Evolutionary conservation across 2,888 invertebrate genomes (phyloP), one percentile per base, ranked within the genome.

Genomic region (Acrocera orbiculus): DNA sequence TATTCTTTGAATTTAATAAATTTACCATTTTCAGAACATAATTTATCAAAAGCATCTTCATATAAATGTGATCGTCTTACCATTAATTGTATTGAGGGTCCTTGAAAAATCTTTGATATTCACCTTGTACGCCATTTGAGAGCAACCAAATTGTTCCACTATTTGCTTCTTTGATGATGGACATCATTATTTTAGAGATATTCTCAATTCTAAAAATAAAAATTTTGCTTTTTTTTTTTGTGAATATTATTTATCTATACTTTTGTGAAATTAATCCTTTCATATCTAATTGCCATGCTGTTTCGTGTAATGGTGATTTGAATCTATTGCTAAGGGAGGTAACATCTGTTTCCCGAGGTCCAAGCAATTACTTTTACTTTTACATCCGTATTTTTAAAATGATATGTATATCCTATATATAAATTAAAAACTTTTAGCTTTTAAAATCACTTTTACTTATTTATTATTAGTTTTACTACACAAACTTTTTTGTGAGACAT

Each of bases 11-110:
- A n/a, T n/a, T n/a, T n/a, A n/a, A n/a, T n/a, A 28, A 17, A 43
- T 61, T 56, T 61, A 86, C 86, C 86, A 64, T 90, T 92, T 47
- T 83, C 83, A 3, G 73, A 72, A 2, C 90, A 82, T 4, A 96
- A 66, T 57, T 89, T 89, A 33, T 92, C 90, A 53, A 89, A 95
- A 0, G 96, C 89, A 61, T 98, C 98, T 62, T 96, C 96, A 55
- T 98, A 98, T n/a, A 98, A 67, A 62, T 90, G 89, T 43, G 83
- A 80, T 35, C 98, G 67, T 37, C 90, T 64, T 6, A 89, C 79
- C 19, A 76, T 75, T 22, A 89, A 69, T 45, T 72, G 69, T 43
- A 82, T 77, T 26, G 71, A 67, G 0, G 81, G 79, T 0, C 82
- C 82, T 45, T 75, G 74, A 45, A 78, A 50, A 82, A 80, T 40